Evolutionary conservation across 2,888 invertebrate genomes (phyloP), one percentile per base, ranked within the genome.

Genomic region (Hofmannophila pseudospretella): DNA sequence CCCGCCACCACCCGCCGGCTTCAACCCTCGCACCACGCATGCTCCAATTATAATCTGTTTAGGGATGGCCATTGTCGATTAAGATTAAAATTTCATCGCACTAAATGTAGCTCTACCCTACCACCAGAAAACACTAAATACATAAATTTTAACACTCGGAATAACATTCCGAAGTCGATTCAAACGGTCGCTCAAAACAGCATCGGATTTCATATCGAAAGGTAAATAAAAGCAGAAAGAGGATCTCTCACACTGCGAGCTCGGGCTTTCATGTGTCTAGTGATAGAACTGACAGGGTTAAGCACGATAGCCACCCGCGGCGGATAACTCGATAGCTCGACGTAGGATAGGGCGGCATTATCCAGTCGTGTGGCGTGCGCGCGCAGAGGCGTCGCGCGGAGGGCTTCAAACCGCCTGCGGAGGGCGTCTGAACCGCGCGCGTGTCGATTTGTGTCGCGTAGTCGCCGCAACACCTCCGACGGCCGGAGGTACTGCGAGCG

Each of bases 41-140:
- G 85, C 85, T 85, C 86, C 86, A 85, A 82, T 85, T 82, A 81
- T 85, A 85, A 86, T 85, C 85, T 78, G 75, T 73, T 75, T 84
- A 85, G 85, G 74, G 84, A 84, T 84, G 84, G 76, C 68, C 67
- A 63, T 59, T 75, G 82, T 85, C 85, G 84, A 84, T 84, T 75
- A 70, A 67, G 45, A 63, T 44, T 47, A 47, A 40, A 36, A 47
- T 57, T 51, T 41, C 38, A 29, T 29, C 40, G 2, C 2, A 19
- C 16, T 27, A 14, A 9, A 23, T 10, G 3, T 20, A n/a, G n/a
- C 12, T 22, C 11, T 16, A 20, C 19, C 3, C 2, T 23, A n/a
- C n/a, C 10, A 19, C 9, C 19, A 2, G 9, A 10, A n/a, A 23
- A 23, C 23, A 23, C 3, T 1, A 3, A 8, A 13, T 5, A 7